A percentile compares a stretch with the other conserved stretches of the same genome.
Conservation (phyloP, 2,888 invertebrate genomes). For the Protonemura montana region DNA sequence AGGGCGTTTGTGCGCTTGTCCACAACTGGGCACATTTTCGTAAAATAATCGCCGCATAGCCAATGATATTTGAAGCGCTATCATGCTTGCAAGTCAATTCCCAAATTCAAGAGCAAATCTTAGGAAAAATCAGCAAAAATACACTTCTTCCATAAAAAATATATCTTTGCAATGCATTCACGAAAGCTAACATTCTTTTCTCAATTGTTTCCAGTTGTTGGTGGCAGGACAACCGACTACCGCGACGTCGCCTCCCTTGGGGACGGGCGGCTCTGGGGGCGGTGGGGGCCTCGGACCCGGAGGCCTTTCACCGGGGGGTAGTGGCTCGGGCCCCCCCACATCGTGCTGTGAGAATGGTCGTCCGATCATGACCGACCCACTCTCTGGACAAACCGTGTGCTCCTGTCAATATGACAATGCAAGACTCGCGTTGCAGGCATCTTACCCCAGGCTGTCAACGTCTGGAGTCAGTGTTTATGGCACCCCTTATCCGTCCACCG, state of each 20-base stretch:
- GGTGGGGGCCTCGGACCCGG: constrained; percentile 61
- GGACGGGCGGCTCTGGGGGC: constrained; percentile 58
- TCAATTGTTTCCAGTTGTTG: constrained; percentile 64
- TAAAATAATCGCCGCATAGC: no score
- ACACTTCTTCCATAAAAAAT: no score
- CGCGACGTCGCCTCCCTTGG: constrained; percentile 75
- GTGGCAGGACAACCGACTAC: constrained; percentile 75
- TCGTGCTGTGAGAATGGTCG: constrained; percentile 91
- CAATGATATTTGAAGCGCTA: no score
- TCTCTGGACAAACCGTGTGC: constrained; percentile 91
- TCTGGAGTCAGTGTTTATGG: constrained; percentile 81
- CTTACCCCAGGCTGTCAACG: constrained; percentile 81
- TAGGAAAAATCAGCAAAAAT: no score
- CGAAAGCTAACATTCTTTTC: background rate
- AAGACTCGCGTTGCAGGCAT: constrained; percentile 76
- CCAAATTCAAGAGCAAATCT: no score
- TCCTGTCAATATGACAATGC: constrained; percentile 94
- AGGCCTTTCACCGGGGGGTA: constrained; percentile 55
- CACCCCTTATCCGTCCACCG: constrained; percentile 86
- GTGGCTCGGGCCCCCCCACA: constrained; percentile 57
- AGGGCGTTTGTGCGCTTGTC: no score
- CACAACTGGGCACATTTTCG: no score
- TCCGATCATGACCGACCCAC: constrained; percentile 91
- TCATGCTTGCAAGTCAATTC: no score
- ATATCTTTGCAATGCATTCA: no score